A percentile compares a stretch with the other conserved stretches of the same genome.
phyloP scores from a whole-genome alignment of 2,113 vertebrate genomes.

The Montifringilla adamsi region DNA sequence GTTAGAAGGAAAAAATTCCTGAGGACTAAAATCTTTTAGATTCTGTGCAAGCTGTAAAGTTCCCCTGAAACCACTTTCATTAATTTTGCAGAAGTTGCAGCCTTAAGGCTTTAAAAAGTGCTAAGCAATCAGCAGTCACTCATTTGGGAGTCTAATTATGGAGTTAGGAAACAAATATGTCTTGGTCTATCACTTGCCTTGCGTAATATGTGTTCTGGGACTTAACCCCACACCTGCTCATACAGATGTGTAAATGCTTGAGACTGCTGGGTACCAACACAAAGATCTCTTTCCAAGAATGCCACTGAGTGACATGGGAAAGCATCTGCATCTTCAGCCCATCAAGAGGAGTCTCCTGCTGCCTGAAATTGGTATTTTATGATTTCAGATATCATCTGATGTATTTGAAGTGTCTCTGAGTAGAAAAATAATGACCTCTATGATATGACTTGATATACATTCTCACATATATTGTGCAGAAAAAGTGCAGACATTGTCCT shows the following conservation, averaged over 20 bases:
- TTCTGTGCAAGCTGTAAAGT: conserved; percentile 27
- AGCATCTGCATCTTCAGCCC: not conserved
- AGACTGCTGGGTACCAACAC: not conserved
- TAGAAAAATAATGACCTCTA: not conserved
- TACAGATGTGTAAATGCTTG: not conserved
- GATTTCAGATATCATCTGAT: not conserved
- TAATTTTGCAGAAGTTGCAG: conserved; percentile 54
- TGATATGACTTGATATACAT: not conserved
- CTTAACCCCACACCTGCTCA: conserved; percentile 19
- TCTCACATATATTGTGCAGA: not conserved
- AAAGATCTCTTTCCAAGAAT: not conserved
- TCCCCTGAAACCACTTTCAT: conserved; percentile 52
- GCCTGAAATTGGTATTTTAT: not conserved
- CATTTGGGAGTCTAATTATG: conserved; percentile 54
- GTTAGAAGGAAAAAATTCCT: not conserved
- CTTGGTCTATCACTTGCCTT: conserved; percentile 36
- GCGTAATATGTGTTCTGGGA: not conserved
- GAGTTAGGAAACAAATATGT: conserved; percentile 36
- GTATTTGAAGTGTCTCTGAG: not conserved
- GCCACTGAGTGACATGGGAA: not conserved
- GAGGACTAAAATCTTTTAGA: not conserved
- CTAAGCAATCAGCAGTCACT: conserved; percentile 58
- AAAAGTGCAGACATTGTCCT: not conserved
- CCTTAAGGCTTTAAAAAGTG: conserved; percentile 61
- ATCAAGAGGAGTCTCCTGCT: not conserved